A percentile compares a stretch with the other conserved stretches of the same genome.
Evolutionary conservation across 2,797 vertebrate genomes (phyloP).

Genomic region (Thaleichthys pacificus): DNA sequence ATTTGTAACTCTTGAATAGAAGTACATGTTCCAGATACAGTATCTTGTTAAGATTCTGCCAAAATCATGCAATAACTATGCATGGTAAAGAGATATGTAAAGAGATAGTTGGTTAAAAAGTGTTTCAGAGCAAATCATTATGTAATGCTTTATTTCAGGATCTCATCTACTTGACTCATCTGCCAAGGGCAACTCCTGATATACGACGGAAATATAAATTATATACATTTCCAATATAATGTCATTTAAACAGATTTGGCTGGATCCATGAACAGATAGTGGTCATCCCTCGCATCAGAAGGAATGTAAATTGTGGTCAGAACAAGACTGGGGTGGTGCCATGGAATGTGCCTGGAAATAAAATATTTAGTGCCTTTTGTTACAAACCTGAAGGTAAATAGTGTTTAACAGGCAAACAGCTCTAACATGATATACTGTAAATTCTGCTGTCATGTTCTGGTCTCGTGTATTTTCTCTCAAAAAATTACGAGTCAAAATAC

Average conservation of each 20-base stretch:
- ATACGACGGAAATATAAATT: neutral
- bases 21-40: neutral
- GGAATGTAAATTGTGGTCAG: conserved; percentile 52
- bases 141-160: neutral
- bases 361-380: conserved; percentile 67
- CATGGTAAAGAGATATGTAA: neutral
- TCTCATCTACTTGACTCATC: neutral
- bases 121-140: neutral
- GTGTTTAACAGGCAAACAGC: neutral
- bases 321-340: conserved; percentile 45
- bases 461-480: neutral
- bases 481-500: neutral
- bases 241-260: conserved; percentile 62
- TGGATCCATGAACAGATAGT: conserved; percentile 66
- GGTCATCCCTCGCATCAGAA: conserved; percentile 59
- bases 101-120: no score
- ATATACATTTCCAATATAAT: neutral
- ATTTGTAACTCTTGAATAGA: no score
- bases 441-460: neutral
- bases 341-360: conserved; percentile 31
- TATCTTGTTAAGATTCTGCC: no score
- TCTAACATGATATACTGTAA: neutral
- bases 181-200: neutral
- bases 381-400: conserved; percentile 68
- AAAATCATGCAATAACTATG: neutral